Evolutionary conservation across 2,888 invertebrate species (phyloP).

Genomic region (Machimus rusticus): DNA sequence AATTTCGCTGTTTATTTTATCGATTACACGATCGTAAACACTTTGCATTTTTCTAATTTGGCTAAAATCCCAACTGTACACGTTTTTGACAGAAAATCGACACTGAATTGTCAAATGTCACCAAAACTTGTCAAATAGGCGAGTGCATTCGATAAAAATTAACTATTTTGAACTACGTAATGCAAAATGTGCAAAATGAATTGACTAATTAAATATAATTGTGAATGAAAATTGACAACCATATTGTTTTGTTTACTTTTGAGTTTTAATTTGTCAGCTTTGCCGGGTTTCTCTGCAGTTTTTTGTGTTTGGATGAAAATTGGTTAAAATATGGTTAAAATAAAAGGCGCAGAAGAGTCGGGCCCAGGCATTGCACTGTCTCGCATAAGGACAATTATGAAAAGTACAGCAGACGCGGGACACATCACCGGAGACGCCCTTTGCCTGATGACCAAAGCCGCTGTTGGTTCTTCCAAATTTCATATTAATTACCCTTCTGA

Average conservation of each 20-base stretch:
- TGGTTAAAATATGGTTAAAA: background rate
- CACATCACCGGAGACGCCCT: slow-evolving; percentile 57
- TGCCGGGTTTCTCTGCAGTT: background rate
- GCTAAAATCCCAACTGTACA: background rate
- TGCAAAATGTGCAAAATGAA: too few relatives aligned
- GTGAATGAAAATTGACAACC: background rate
- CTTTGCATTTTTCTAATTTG: slow-evolving; percentile 50
- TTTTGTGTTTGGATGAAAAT: background rate
- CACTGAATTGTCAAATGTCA: background rate
- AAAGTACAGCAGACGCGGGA: slow-evolving; percentile 59
- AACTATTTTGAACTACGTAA: background rate
- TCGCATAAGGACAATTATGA: slow-evolving; percentile 60
- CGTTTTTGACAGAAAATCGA: background rate
- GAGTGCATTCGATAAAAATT: background rate
- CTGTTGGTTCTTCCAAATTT: slow-evolving; percentile 20
- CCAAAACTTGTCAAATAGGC: background rate
- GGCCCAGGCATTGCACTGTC: background rate
- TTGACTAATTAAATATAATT: background rate
- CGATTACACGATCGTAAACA: slow-evolving; percentile 61
- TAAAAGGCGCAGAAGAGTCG: background rate
- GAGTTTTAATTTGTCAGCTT: background rate
- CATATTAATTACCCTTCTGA: background rate
- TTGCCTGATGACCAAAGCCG: slow-evolving; percentile 49
- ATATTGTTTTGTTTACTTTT: background rate
- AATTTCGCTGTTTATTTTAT: slow-evolving; percentile 66